Percentiles rank a stretch among this genome's conserved stretches.
Evolutionary conservation across 2,797 vertebrate genomes (phyloP).

Genomic region (Jordanella pulchra): DNA sequence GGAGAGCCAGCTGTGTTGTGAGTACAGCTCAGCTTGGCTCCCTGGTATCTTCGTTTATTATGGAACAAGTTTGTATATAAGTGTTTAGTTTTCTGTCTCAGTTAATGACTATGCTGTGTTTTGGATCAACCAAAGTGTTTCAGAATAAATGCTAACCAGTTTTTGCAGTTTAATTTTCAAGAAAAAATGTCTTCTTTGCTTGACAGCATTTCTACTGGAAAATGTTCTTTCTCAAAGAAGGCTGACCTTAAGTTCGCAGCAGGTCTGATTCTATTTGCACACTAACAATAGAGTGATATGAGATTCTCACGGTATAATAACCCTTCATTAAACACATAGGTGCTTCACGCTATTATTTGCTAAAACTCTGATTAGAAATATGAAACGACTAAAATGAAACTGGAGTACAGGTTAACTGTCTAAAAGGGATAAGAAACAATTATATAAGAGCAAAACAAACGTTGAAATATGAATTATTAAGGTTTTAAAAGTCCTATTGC

Average conservation of each 20-base stretch:
- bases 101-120: conserved; percentile 30
- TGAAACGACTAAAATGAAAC: neutral
- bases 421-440: neutral
- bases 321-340: neutral
- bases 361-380: neutral
- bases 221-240: neutral
- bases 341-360: neutral
- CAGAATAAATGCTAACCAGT: conserved; percentile 4
- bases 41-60: conserved; percentile 17
- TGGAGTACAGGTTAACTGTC: neutral
- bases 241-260: neutral
- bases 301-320: neutral
- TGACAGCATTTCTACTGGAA: neutral
- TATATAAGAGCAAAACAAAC: neutral
- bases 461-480: neutral
- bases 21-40: conserved; percentile 58
- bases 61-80: conserved; percentile 18
- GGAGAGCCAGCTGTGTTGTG: conserved; percentile 71
- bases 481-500: neutral
- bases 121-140: conserved; percentile 14
- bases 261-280: neutral
- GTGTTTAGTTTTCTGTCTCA: conserved; percentile 22
- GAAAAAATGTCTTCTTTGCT: neutral
- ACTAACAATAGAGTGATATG: neutral
- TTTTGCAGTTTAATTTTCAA: neutral